Evolutionary conservation across 2,797 vertebrate species (phyloP).

Genomic region (Urocyon cinereoargenteus): DNA sequence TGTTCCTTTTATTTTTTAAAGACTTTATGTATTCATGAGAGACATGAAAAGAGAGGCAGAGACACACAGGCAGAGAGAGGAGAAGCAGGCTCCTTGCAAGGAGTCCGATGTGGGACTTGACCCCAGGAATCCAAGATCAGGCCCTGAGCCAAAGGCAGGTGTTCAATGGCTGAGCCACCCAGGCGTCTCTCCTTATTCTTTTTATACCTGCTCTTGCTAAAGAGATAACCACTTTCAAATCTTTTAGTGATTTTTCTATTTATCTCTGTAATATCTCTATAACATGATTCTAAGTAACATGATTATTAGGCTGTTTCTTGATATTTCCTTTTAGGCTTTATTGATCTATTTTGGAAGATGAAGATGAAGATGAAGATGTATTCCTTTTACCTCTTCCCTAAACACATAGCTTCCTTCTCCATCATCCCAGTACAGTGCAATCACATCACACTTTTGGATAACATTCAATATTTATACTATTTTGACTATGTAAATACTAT

Average conservation of each 20-base stretch:
- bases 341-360: slow-evolving; percentile 19
- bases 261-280: neutral
- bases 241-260: neutral
- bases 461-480: neutral
- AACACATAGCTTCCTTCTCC: neutral
- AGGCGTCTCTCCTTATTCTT: neutral
- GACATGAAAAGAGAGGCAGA: too few species aligned
- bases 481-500: slow-evolving; percentile 8
- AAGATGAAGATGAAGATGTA: slow-evolving; percentile 29
- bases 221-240: neutral
- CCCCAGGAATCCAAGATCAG: too few species aligned
- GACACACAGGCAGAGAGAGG: too few species aligned
- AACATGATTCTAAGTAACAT: neutral
- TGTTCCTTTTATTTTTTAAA: too few species aligned
- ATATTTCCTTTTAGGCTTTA: slow-evolving; percentile 24
- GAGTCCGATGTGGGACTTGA: too few species aligned
- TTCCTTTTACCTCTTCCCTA: neutral
- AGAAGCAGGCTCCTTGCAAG: too few species aligned
- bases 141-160: too few species aligned
- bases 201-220: neutral
- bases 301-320: neutral
- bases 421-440: neutral
- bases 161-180: too few species aligned
- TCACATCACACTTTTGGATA: neutral
- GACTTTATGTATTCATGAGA: too few species aligned